phyloP scores from a whole-genome alignment of 2,797 vertebrate species.

The Eleutherodactylus coqui region DNA sequence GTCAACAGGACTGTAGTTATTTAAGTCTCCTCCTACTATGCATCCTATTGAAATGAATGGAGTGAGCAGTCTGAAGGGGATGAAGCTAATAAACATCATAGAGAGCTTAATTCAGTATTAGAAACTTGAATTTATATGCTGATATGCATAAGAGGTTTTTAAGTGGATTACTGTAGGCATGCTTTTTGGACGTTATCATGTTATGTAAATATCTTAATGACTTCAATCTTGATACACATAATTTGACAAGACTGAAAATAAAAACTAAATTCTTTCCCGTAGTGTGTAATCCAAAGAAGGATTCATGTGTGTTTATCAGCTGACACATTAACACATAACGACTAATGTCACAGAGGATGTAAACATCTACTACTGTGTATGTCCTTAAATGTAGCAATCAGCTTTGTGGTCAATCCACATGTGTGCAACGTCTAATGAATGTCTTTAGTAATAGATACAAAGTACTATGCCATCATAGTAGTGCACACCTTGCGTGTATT shows the following conservation, averaged over 20 bases:
- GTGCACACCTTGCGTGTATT: not conserved
- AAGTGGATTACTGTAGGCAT: not conserved
- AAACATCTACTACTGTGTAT: not conserved
- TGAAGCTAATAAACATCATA: not conserved
- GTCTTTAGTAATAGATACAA: not conserved
- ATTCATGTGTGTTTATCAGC: not conserved
- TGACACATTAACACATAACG: not conserved
- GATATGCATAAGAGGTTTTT: not conserved
- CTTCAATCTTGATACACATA: not conserved
- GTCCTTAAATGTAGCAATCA: not conserved
- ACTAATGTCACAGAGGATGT: not conserved
- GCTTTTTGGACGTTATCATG: not conserved
- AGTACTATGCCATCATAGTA: not conserved
- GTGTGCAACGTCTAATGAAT: not conserved
- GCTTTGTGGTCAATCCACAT: not conserved
- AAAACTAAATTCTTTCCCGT: not conserved
- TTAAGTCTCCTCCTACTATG: not conserved
- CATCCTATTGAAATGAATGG: not conserved
- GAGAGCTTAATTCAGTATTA: too few species aligned
- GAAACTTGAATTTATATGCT: not conserved
- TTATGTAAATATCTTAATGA: slow-evolving; percentile 18
- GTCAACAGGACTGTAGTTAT: not conserved
- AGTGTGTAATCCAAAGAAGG: not conserved
- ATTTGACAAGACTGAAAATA: not conserved
- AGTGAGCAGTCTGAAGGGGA: not conserved